A percentile compares a stretch with the other conserved stretches of the same genome.
These are phyloP conservation scores for Palythoa heliodiscus DNA, from an alignment of 92 coral and sea anemone species.

Conservation along the genomic window DNA sequence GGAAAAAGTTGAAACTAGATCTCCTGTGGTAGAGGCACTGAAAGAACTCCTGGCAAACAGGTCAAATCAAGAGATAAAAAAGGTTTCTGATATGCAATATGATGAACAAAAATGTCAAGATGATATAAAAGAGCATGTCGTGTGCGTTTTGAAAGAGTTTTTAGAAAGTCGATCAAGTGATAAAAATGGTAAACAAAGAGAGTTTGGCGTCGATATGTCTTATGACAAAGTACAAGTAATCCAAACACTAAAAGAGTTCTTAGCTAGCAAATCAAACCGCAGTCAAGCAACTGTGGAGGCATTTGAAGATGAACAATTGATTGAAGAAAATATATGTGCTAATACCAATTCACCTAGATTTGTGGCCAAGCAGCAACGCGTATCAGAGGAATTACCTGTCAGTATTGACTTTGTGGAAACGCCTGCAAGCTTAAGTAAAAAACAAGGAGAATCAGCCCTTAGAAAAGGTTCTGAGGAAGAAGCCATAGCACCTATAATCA, in stretches of 20 bases:
- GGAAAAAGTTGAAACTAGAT: neutral
- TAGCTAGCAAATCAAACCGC: constrained; percentile 5
- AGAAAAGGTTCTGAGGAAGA: neutral
- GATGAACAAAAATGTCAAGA: constrained; percentile 10
- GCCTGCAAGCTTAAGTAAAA: neutral
- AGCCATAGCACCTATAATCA: neutral
- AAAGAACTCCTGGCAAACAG: constrained; percentile 22
- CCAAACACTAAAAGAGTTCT: constrained; percentile 28
- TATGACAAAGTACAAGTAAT: constrained; percentile 5
- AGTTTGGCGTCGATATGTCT: neutral
- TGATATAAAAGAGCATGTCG: constrained; percentile 4
- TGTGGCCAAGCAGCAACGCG: neutral
- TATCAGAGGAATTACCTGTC: neutral
- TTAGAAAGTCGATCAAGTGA: constrained; percentile 11
- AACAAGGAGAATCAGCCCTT: neutral
- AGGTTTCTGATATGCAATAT: neutral
- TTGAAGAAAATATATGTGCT: neutral
- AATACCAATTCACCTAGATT: neutral
- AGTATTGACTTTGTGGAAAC: neutral
- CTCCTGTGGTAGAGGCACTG: constrained; percentile 26
- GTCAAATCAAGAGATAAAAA: constrained; percentile 15
- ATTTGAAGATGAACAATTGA: neutral
- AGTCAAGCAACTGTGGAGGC: neutral
- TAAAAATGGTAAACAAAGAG: neutral
- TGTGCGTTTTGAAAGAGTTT: constrained; percentile 30